Percentiles rank a stretch among this genome's conserved stretches.
Evolutionary conservation across 1,140 invertebrate species (phyloP).

Genomic region (Laupala kohalensis): DNA sequence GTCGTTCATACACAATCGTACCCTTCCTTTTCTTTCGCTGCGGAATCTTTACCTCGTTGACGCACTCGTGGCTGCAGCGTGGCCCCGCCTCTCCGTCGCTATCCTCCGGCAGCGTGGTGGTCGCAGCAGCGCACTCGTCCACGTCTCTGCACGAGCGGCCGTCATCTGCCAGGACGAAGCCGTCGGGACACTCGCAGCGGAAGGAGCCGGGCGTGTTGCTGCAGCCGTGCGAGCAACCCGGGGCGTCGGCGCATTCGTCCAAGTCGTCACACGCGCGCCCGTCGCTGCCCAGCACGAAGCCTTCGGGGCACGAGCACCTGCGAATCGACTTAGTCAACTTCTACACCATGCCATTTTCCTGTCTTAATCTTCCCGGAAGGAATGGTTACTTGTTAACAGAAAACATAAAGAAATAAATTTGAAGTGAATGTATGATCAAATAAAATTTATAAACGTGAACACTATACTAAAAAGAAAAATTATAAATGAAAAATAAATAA

Average conservation of each 20-base stretch:
- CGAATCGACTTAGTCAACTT: no score
- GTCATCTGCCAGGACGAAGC: slow-evolving; percentile 29
- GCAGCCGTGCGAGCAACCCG: slow-evolving; percentile 33
- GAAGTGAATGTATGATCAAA: no score
- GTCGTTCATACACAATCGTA: slow-evolving; percentile 33
- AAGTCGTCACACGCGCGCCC: slow-evolving; percentile 28
- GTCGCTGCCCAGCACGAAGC: slow-evolving; percentile 31
- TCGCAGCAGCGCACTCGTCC: slow-evolving; percentile 34
- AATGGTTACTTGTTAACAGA: no score
- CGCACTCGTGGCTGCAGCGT: slow-evolving; percentile 24
- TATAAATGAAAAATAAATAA: no score
- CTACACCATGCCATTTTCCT: no score
- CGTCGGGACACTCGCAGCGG: slow-evolving; percentile 22
- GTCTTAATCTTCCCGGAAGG: no score
- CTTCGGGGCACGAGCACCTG: slow-evolving; percentile 31
- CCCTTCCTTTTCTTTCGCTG: slow-evolving; percentile 32
- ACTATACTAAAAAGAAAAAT: no score
- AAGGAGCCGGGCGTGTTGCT: slow-evolving; percentile 37
- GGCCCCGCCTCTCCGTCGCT: slow-evolving; percentile 19
- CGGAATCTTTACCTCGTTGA: slow-evolving; percentile 35
- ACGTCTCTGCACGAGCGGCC: slow-evolving; percentile 33
- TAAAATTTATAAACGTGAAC: no score
- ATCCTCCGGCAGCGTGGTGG: slow-evolving; percentile 12
- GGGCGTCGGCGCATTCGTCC: slow-evolving; percentile 34
- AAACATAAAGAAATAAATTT: no score